These are phyloP conservation scores for Chloroclystis v-ata DNA, from an alignment of 2,888 invertebrate species.

Conservation along the genomic window DNA sequence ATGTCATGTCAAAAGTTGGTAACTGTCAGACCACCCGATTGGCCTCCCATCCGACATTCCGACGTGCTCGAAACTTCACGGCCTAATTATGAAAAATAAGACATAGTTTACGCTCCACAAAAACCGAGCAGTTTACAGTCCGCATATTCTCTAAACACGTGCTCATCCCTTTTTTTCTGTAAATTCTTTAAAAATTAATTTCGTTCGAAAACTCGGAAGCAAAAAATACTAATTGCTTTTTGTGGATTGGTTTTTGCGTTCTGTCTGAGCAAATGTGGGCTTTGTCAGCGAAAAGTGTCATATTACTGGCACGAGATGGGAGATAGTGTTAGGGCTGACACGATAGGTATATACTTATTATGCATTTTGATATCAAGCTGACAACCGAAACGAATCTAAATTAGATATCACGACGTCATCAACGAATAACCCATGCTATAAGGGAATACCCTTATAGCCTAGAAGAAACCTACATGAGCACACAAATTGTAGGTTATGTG, in stretches of 20 bases:
- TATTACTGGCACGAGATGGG: conserved; percentile 75
- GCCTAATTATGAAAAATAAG: conserved; percentile 76
- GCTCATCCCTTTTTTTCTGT: conserved; percentile 50
- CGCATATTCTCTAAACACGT: conserved; percentile 71
- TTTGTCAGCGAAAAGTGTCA: conserved; percentile 77
- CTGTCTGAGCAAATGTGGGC: conserved; percentile 70
- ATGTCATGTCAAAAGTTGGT: too few relatives aligned
- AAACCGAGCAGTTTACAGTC: conserved; percentile 70
- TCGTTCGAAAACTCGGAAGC: conserved; percentile 47
- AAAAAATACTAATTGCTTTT: conserved; percentile 77
- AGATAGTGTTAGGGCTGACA: conserved; percentile 63
- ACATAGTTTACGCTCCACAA: conserved; percentile 63
- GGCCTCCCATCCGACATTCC: conserved; percentile 37
- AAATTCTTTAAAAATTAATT: conserved; percentile 73
- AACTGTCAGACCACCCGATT: conserved; percentile 55
- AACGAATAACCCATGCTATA: too few relatives aligned
- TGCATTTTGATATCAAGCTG: too few relatives aligned
- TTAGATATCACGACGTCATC: too few relatives aligned
- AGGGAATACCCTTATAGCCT: too few relatives aligned
- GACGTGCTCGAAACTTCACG: conserved; percentile 56
- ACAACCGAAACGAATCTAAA: too few relatives aligned
- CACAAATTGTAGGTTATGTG: too few relatives aligned
- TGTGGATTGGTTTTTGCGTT: conserved; percentile 68
- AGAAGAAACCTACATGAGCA: too few relatives aligned
- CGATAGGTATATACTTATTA: neutral